Percentiles rank a stretch among this genome's conserved stretches.
phyloP scores from a whole-genome alignment of 2,888 invertebrate genomes.

The Trichogramma evanescens region DNA sequence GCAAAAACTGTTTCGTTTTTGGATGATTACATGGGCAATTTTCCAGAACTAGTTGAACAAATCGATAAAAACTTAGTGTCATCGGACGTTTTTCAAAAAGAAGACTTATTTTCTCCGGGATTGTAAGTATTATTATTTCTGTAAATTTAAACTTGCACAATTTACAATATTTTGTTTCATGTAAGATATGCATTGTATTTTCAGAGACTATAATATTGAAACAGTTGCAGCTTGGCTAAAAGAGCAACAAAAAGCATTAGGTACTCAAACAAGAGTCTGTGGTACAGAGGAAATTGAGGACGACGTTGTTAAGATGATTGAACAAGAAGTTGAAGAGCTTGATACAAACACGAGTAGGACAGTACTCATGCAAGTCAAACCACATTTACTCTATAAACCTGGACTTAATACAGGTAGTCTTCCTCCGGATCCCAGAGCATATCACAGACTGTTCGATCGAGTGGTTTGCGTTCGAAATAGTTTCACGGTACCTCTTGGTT shows the following conservation, averaged over 20 bases:
- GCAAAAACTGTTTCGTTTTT: slow-evolving; percentile 65
- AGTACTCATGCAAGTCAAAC: slow-evolving; percentile 70
- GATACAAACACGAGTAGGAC: slow-evolving; percentile 45
- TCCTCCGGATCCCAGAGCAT: slow-evolving; percentile 62
- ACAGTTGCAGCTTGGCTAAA: slow-evolving; percentile 63
- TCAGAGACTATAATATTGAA: slow-evolving; percentile 47
- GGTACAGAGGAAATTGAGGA: slow-evolving; percentile 68
- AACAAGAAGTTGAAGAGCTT: slow-evolving; percentile 47
- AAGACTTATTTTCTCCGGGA: slow-evolving; percentile 58
- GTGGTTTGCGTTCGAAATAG: slow-evolving; percentile 71
- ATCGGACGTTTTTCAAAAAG: slow-evolving; percentile 60
- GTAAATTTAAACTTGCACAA: not conserved
- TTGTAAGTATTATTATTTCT: slow-evolving; percentile 44
- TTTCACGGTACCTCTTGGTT: slow-evolving; percentile 73
- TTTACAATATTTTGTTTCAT: slow-evolving; percentile 22
- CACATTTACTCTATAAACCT: slow-evolving; percentile 65
- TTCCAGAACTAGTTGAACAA: slow-evolving; percentile 66
- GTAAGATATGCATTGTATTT: slow-evolving; percentile 21
- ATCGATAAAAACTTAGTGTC: slow-evolving; percentile 48
- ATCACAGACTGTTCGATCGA: slow-evolving; percentile 71
- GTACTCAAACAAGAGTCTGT: slow-evolving; percentile 56
- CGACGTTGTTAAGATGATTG: slow-evolving; percentile 54
- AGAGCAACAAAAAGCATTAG: slow-evolving; percentile 56
- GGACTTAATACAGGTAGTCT: slow-evolving; percentile 52
- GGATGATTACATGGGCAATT: slow-evolving; percentile 61